phyloP scores from a whole-genome alignment of 2,888 invertebrate genomes.

The Coelogynopora nodosa region DNA sequence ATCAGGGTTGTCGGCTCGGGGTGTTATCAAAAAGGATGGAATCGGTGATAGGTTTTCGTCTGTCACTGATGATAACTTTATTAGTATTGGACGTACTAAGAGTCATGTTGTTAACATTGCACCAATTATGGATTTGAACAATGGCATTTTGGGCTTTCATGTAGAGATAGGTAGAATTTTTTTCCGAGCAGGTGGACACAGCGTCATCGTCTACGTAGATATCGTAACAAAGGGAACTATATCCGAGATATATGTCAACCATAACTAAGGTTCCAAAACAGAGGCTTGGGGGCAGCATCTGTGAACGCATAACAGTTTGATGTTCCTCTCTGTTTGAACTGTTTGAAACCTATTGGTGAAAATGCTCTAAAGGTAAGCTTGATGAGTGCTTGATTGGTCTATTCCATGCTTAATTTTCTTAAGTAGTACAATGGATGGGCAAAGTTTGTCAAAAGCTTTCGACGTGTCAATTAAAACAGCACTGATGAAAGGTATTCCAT shows the following conservation, averaged over 20 bases:
- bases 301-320: not conserved
- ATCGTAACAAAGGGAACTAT: no score
- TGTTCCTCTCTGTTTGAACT: slow-evolving; percentile 2
- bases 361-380: not conserved
- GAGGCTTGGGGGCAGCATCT: not conserved
- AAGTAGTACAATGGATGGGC: not conserved
- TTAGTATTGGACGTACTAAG: no score
- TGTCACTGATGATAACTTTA: no score
- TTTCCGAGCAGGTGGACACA: no score
- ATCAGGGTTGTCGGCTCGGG: not conserved
- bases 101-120: no score
- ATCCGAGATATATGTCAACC: no score
- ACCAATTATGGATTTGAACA: no score
- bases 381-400: not conserved
- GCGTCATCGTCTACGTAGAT: no score
- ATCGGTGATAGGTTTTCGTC: not conserved
- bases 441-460: not conserved
- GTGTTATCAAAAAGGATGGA: not conserved
- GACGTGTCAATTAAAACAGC: not conserved
- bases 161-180: no score
- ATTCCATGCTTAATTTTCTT: slow-evolving; percentile 9
- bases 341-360: not conserved
- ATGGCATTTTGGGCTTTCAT: no score
- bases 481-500: slow-evolving; percentile 14
- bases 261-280: not conserved